Evolutionary conservation across 2,797 vertebrate species (phyloP), one percentile per base, ranked within the genome.

Genomic region (Coccyzus lansbergi): DNA sequence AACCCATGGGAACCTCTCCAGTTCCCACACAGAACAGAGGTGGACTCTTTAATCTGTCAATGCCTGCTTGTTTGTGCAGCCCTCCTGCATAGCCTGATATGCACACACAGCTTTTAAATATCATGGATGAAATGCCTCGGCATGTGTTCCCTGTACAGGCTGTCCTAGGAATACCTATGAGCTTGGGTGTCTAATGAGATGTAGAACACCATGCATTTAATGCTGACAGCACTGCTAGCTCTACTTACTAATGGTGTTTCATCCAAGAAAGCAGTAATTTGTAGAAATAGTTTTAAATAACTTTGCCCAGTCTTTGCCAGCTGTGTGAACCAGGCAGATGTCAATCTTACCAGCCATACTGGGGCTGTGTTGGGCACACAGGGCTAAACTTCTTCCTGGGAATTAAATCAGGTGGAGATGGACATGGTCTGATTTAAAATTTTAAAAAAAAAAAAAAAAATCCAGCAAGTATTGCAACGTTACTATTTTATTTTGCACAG

Each of bases 81-180:
- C 46, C 3, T 22, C 8, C 46, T 3, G 0, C 2, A 0, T 4
- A 4, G 12, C 42, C 31, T 13, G 79, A 11, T 10, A 8, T 0
- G 0, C 31, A 1, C 10, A 10, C 0, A 0, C 17, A 4, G 46
- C 19, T 76, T 52, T 51, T 7, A 22, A 65, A 29, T 6, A 2
- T 6, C 25, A 53, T 5, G 12, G 10, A 40, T 68, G 31, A 74
- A 48, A 16, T 0, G 1, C 15, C 12, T 3, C 2, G 28, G 40
- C 5, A 1, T 1, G 0, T 1, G 0, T 31, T 59, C 14, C 34
- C 1, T 0, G 6, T 1, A 2, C 5, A 0, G 33, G 16, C n/a
- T 38, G 85, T 29, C 38, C 52, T n/a, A 4, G 56, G 34, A 44
- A 12, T 1, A 9, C 5, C 1, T 6, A 0, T 5, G 8, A 8